Evolutionary conservation across 2,113 vertebrate species (phyloP), one percentile per base, ranked within the genome.

Genomic region (Chionis minor): DNA sequence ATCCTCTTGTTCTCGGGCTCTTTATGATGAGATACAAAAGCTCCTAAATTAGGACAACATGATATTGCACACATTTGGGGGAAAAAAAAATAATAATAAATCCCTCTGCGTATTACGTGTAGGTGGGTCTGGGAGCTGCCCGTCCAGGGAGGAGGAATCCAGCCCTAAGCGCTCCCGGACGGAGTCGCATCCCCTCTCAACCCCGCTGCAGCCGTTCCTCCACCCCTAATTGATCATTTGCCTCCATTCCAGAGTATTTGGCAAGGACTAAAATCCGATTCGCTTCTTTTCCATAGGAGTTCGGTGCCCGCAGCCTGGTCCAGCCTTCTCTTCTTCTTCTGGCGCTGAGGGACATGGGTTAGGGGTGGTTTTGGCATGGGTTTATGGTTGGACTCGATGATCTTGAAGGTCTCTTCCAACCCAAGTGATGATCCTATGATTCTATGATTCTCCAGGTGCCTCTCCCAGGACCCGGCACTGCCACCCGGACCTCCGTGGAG

Each of bases 1-100:
- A 97, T 97, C 95, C 89, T 97, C 92, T 95, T 93, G 92, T 92
- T 89, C 59, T 74, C 22, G 8, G 16, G 33, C 79, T 90, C 81
- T 69, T 98, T 78, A 59, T 42, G 82, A 94, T 42, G 93, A 97
- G 92, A 94, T 61, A 95, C 65, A 91, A 96, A 97, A 96, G 71
- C 87, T 75, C 89, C 90, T 94, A 27, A 95, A 66, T 96, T 30
- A 84, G 80, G 92, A 42, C 90, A 54, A 56, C 38, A 28, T 32
- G 90, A 73, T 92, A 81, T 33, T 38, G 80, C 62, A 80, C 58
- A 32, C 56, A 40, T 84, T 61, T 26, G 44, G 69, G 72, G 30
- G 12, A 9, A 45, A 32, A 61, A 92, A 84, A 9, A 42, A 38
- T 38, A 8, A 9, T 38, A 65, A 5, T 42, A 38, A 65, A 78